Evolutionary conservation across 2,113 vertebrate species (phyloP), one percentile per base, ranked within the genome.

Genomic region (Proteles cristata): DNA sequence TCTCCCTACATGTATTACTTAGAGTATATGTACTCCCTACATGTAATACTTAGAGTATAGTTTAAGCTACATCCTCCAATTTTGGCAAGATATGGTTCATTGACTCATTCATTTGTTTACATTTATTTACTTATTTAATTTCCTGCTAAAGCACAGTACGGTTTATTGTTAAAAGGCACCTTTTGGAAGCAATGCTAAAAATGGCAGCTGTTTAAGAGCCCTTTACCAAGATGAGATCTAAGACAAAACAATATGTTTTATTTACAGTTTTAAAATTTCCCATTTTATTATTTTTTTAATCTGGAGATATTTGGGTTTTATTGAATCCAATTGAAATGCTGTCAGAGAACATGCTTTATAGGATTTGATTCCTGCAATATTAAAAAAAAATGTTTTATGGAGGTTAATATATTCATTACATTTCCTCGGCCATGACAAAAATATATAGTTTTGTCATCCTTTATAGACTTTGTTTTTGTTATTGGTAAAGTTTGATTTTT

Each of bases 141-240:
- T 99, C 99, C 99, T 99, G 99, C 99, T 99, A 99, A 99, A 99
- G 99, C 99, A 99, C 99, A 99, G 99, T 99, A 99, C 99, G 99
- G 99, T 99, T 99, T 98, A 99, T 99, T 99, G 99, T 99, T 99
- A 99, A 99, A 99, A 98, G 99, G 99, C 98, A 98, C 98, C 98
- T 99, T 99, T 98, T 99, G 99, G 98, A 99, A 99, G 98, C 98
- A 98, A 97, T 97, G 98, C 98, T 99, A 97, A 99, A 99, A 99
- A 99, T 99, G 98, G 98, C 98, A 99, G 98, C 99, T 99, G 99
- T 99, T 99, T 99, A 98, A 98, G 98, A 99, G 98, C 98, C 99
- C 99, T 98, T 99, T 99, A 98, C 99, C 99, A 99, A 99, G 98
- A 99, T 98, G 98, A 99, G 98, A 99, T 98, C 98, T 99, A 99